Evolutionary conservation across 2,113 vertebrate genomes (phyloP), one percentile per base, ranked within the genome.

Genomic region (Antennarius striatus): DNA sequence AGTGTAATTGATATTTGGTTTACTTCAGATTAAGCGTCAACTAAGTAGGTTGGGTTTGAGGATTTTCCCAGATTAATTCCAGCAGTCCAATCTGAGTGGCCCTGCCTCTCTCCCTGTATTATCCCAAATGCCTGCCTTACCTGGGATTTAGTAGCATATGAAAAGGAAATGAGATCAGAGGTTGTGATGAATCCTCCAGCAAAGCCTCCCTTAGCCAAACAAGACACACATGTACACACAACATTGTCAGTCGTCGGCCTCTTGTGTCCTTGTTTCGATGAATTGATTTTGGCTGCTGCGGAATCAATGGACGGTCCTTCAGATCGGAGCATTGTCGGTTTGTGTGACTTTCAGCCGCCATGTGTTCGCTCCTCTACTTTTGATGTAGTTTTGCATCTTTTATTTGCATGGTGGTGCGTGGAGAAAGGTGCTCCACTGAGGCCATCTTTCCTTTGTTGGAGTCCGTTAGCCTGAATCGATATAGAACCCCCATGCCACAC

Each of bases 1-100:
- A 17, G 74, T 76, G 77, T 86, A 90, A 90, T 87, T 83, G 88
- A 88, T 90, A 86, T 89, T 83, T 74, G 67, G 70, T 79, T 88
- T 77, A 67, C 67, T 64, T 53, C 46, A 79, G 88, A 87, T 89
- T 90, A 88, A 86, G 53, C 73, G 58, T 56, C 61, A 75, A 56
- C 74, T 90, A 90, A 91, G 78, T 67, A 90, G 88, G 79, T 89
- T 86, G 83, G 84, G 73, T 42, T 64, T 61, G 54, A 67, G 78
- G 86, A 90, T 91, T 90, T 84, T 82, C 76, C 56, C 88, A 83
- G 86, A 89, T 90, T 91, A 90, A 89, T 79, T 90, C 86, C 69
- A 81, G 75, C 76, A 85, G 67, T 85, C 80, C 74, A 85, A 86
- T 83, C 79, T 60, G 71, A 79, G 68, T 14, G 13, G 39, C 39